Evolutionary conservation across 1,140 invertebrate species (phyloP).

Genomic region (Tetragnatha versicolor): DNA sequence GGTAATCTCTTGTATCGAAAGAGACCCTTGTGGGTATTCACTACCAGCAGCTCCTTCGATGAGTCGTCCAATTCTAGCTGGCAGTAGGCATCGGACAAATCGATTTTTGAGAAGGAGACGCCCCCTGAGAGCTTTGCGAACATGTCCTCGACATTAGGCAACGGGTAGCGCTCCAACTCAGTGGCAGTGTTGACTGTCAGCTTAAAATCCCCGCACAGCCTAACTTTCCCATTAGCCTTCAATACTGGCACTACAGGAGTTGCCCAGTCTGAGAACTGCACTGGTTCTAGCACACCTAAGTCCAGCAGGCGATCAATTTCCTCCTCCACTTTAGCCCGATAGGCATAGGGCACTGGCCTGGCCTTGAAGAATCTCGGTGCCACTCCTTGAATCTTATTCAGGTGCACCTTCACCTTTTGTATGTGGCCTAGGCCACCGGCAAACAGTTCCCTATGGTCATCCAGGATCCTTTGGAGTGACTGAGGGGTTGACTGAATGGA

Average conservation of each 20-base stretch:
- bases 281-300: constrained; percentile 39
- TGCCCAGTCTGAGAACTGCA: constrained; percentile 63
- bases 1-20: neutral
- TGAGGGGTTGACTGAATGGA: too few relatives aligned
- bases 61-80: neutral
- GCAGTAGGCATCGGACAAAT: constrained; percentile 7
- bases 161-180: constrained; percentile 2
- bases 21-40: neutral
- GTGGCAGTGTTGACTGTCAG: constrained; percentile 8
- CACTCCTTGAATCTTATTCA: neutral
- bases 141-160: constrained; percentile 11
- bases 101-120: neutral
- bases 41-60: constrained; percentile 1
- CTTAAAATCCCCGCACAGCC: constrained; percentile 64
- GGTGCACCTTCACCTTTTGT: neutral
- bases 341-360: neutral
- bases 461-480: neutral
- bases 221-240: constrained; percentile 61
- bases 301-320: neutral
- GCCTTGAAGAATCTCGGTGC: neutral
- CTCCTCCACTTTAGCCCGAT: neutral
- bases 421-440: neutral
- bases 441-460: neutral
- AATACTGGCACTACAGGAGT: constrained; percentile 64
- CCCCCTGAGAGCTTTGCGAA: constrained; percentile 6